phyloP scores from a whole-genome alignment of 2,113 vertebrate genomes.

The Hippolais icterina region DNA sequence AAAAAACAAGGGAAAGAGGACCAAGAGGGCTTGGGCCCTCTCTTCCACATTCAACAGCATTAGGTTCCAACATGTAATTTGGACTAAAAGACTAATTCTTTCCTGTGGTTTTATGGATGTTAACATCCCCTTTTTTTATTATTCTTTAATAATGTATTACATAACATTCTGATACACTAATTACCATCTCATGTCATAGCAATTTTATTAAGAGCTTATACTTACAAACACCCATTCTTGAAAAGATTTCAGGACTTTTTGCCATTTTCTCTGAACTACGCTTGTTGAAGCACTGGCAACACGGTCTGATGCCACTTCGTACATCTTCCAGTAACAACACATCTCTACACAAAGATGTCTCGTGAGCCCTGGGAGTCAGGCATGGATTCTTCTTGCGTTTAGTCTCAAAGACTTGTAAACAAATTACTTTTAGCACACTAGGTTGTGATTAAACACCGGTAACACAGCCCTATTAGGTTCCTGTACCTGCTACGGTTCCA shows the following conservation, averaged over 20 bases:
- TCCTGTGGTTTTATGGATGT: not conserved
- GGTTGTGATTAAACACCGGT: not conserved
- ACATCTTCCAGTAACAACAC: slow-evolving; percentile 20
- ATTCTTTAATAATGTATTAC: slow-evolving; percentile 37
- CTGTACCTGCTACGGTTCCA: not conserved
- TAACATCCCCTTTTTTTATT: not conserved
- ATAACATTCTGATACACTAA: slow-evolving; percentile 59
- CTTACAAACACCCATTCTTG: slow-evolving; percentile 13
- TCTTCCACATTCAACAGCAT: not conserved
- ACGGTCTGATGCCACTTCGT: not conserved
- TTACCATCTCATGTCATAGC: slow-evolving; percentile 34
- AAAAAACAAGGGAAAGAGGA: not conserved
- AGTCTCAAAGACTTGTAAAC: slow-evolving; percentile 54
- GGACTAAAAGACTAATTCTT: slow-evolving; percentile 25
- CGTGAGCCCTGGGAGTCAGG: not conserved
- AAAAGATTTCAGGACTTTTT: not conserved
- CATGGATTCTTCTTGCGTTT: slow-evolving; percentile 35
- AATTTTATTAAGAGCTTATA: slow-evolving; percentile 48
- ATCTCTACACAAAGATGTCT: not conserved
- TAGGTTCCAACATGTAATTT: slow-evolving; percentile 10
- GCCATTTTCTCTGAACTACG: not conserved
- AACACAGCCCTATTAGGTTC: slow-evolving; percentile 1
- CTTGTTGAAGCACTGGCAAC: not conserved
- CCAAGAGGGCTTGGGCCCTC: not conserved
- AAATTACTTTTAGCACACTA: slow-evolving; percentile 24